Evolutionary conservation across 2,797 vertebrate species (phyloP).

Genomic region (Sebastes aleutianus): DNA sequence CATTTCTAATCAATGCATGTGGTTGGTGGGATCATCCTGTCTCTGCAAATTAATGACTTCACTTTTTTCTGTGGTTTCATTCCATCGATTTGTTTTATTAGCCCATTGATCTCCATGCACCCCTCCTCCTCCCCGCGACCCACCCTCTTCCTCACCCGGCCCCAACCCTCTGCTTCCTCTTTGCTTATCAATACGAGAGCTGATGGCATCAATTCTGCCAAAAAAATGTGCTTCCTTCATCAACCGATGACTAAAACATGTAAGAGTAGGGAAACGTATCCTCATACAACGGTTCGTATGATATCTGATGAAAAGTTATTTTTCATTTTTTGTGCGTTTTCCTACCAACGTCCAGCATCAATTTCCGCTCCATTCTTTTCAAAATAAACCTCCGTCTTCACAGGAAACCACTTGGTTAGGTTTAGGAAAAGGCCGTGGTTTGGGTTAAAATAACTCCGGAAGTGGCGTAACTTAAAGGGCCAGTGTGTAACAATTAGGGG

Average conservation of each 20-base stretch:
- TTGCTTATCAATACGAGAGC: conserved; percentile 70
- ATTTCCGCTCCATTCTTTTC: too few relatives aligned
- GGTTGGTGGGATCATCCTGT: conserved; percentile 83
- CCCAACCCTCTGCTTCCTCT: conserved; percentile 41
- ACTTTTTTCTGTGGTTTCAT: conserved; percentile 83
- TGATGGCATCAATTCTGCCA: conserved; percentile 41
- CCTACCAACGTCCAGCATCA: too few relatives aligned
- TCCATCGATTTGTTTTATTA: conserved; percentile 84
- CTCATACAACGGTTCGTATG: too few relatives aligned
- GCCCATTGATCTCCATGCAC: conserved; percentile 79
- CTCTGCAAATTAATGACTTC: conserved; percentile 85
- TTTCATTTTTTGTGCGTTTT: too few relatives aligned
- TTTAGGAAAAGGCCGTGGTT: too few relatives aligned
- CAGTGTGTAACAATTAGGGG: too few relatives aligned
- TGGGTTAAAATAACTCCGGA: too few relatives aligned
- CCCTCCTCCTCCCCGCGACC: background rate
- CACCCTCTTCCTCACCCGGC: conserved; percentile 33
- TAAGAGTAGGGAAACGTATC: too few relatives aligned
- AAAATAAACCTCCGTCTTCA: too few relatives aligned
- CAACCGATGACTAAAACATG: conserved; percentile 1
- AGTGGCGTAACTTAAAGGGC: too few relatives aligned
- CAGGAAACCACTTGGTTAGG: too few relatives aligned
- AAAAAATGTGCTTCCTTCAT: conserved; percentile 24
- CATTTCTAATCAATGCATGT: conserved; percentile 81
- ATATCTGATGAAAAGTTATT: too few relatives aligned